Percentiles rank a stretch among this genome's conserved stretches.
Conservation (phyloP, 2,888 invertebrate species). For the Tenthredo distinguenda region DNA sequence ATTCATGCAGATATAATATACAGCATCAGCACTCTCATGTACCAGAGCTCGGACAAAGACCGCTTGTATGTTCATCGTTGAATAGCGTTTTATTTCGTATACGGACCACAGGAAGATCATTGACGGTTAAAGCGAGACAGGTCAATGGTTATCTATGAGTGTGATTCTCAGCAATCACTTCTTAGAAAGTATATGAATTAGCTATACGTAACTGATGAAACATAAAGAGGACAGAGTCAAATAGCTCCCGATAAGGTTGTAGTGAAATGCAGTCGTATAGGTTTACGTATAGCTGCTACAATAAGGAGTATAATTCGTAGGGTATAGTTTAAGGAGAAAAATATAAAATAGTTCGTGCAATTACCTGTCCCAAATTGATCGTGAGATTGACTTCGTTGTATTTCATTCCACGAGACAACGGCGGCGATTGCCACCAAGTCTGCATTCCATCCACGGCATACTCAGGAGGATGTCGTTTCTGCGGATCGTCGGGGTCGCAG, state of each 20-base stretch:
- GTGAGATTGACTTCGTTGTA: constrained; percentile 99
- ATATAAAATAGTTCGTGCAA: constrained; percentile 58
- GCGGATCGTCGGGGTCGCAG: constrained; percentile 88
- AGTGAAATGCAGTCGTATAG: not conserved
- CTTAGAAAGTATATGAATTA: constrained; percentile 26
- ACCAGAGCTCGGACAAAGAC: constrained; percentile 4
- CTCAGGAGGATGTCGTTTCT: constrained; percentile 92
- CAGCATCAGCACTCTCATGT: not conserved
- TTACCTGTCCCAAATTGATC: constrained; percentile 97
- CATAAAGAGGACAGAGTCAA: not conserved
- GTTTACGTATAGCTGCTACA: not conserved
- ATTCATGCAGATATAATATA: not conserved
- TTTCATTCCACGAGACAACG: constrained; percentile 96
- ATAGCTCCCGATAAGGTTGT: not conserved
- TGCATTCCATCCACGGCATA: constrained; percentile 98
- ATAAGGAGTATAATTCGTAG: not conserved
- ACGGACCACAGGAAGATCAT: not conserved
- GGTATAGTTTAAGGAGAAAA: not conserved
- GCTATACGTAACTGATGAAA: not conserved
- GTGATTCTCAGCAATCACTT: constrained; percentile 11
- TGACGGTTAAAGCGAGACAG: constrained; percentile 19
- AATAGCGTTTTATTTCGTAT: not conserved
- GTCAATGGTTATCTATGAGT: constrained; percentile 44
- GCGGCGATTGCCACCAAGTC: constrained; percentile 99
- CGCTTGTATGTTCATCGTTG: not conserved